Base-by-base conservation (phyloP, 2,113 vertebrate species). In the Tachycineta bicolor region DNA sequence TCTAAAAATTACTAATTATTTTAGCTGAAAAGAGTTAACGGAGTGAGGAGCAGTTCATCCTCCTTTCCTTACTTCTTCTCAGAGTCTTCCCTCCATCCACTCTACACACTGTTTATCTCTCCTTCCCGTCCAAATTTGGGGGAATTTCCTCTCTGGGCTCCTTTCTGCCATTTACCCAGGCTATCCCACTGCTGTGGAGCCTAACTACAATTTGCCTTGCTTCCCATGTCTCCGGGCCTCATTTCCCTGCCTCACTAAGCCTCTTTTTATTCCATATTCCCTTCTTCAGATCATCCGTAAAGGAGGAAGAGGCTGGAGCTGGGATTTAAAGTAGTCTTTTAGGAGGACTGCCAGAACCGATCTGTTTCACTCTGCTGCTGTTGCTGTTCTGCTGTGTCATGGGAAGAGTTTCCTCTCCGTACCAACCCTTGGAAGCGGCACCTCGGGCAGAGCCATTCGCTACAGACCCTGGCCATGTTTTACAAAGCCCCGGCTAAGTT, bases 381-480 rank as follows among this genome's bases (percentile, higher is more conserved):
- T 87, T 96, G 94, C 96, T 94, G 96, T 98, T 98, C 97, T 98
- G 98, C 98, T 98, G 98, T 97, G 98, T 98, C 98, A 98, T 98
- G 97, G 96, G 94, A 98, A 97, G 93, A 96, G 92, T 86, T 89
- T 77, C 87, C 87, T 83, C 44, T 52, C 83, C 91, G 87, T 62
- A 28, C 80, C 80, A 83, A 24, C 56, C 74, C 78, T 69, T 7
- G 41, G 82, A 87, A 90, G 90, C 39, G 1, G 81, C 78, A 74
- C 79, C 87, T 86, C 70, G 6, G 52, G 43, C 87, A 79, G 53
- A 91, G 74, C 44, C 0, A 1, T 71, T 75, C 12, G 14, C 88
- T 73, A 83, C 34, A 19, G 47, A 10, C n/a, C 77, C 31, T 1
- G 14, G 60, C 77, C 1, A 10, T 55, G 64, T 21, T 76, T 60